A percentile compares a stretch with the other conserved stretches of the same genome.
These are phyloP conservation scores for Sphenodon punctatus DNA, from an alignment of 2,797 vertebrate genomes.

Conservation along the genomic window DNA sequence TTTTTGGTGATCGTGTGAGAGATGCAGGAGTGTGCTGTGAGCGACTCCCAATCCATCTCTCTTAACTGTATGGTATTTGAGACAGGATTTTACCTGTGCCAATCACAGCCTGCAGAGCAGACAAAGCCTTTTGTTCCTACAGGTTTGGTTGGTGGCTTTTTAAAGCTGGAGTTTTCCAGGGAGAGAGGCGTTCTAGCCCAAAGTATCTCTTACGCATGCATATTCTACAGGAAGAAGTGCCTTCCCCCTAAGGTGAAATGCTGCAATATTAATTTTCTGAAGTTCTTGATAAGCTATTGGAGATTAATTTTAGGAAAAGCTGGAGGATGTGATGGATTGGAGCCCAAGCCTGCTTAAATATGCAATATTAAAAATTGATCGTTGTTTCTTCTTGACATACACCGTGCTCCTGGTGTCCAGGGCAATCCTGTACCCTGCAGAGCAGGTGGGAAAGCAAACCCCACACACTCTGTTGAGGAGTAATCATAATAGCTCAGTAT, in stretches of 20 bases:
- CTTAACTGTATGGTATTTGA: neutral
- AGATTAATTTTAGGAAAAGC: constrained; percentile 74
- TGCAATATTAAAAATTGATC: constrained; percentile 73
- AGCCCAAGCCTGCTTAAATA: constrained; percentile 69
- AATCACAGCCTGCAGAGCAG: neutral
- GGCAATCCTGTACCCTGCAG: constrained; percentile 45
- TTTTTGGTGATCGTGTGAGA: neutral
- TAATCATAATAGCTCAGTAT: constrained; percentile 55
- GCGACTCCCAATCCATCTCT: rapidly evolving
- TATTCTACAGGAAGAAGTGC: constrained; percentile 31
- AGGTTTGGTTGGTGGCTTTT: neutral
- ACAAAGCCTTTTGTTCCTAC: neutral
- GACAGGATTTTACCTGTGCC: neutral
- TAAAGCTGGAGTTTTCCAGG: constrained; percentile 29
- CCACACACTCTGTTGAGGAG: constrained; percentile 13
- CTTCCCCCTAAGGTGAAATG: constrained; percentile 58
- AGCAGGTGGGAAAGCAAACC: constrained; percentile 37
- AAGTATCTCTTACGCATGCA: neutral
- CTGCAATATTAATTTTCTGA: constrained; percentile 72
- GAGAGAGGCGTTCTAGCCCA: neutral
- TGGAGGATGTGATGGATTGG: constrained; percentile 60
- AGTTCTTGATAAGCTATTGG: constrained; percentile 69
- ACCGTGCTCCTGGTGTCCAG: constrained; percentile 36
- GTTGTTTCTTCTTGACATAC: constrained; percentile 63
- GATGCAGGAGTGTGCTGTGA: neutral